phyloP scores from a whole-genome alignment of 2,797 vertebrate species.

The Muraenolepis orangiensis region DNA sequence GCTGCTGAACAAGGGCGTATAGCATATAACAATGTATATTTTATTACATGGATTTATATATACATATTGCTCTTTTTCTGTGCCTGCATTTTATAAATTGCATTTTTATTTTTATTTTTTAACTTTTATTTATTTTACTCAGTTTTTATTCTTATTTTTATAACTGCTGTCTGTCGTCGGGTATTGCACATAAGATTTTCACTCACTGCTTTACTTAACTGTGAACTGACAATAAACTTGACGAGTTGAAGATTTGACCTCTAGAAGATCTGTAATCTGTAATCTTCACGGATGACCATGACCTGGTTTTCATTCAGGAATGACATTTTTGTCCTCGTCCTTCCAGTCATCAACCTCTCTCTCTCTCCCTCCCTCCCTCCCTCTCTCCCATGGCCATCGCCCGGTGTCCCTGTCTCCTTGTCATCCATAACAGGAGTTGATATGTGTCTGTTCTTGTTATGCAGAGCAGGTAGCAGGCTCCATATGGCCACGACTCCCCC shows the following conservation, averaged over 20 bases:
- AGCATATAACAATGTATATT: too few relatives aligned
- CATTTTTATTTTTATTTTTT: too few relatives aligned
- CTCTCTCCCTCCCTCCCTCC: constrained; percentile 33
- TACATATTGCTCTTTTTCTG: too few relatives aligned
- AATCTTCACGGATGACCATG: neutral
- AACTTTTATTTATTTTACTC: too few relatives aligned
- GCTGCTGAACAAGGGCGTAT: too few relatives aligned
- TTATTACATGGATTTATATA: too few relatives aligned
- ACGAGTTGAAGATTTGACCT: neutral
- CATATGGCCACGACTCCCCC: constrained; percentile 80
- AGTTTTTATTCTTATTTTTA: too few relatives aligned
- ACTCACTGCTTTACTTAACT: too few relatives aligned
- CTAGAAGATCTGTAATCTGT: neutral
- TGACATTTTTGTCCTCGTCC: neutral
- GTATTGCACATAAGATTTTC: too few relatives aligned
- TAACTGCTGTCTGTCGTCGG: too few relatives aligned
- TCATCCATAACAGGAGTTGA: constrained; percentile 85
- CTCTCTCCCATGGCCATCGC: constrained; percentile 52
- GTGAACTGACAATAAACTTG: neutral
- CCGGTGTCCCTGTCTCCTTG: constrained; percentile 71
- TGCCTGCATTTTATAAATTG: too few relatives aligned
- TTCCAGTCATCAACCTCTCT: neutral
- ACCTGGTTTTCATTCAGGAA: neutral
- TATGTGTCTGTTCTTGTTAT: constrained; percentile 87
- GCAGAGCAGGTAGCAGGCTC: constrained; percentile 84